Conservation (phyloP, 2,888 invertebrate genomes). For the Eustalomyia histrio region DNA sequence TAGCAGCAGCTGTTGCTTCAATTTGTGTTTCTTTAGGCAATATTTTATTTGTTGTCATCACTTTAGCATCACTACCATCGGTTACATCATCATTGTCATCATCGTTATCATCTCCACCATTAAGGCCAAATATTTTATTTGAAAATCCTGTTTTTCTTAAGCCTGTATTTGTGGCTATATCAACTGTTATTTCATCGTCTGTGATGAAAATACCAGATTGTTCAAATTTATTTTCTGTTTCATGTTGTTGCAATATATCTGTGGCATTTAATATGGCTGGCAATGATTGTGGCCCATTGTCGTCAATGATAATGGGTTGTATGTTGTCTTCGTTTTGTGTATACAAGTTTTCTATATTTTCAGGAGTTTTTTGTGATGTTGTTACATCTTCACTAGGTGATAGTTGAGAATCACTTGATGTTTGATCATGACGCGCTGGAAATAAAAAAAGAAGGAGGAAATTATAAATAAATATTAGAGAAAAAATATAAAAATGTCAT, state of each 20-base stretch:
- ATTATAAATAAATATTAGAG: neutral
- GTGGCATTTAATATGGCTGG: slow-evolving; percentile 70
- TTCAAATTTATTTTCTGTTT: slow-evolving; percentile 74
- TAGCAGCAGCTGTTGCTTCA: neutral
- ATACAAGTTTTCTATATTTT: slow-evolving; percentile 68
- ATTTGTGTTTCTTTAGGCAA: slow-evolving; percentile 13
- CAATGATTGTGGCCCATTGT: slow-evolving; percentile 74
- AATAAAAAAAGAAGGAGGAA: slow-evolving; percentile 11
- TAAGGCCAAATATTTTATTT: slow-evolving; percentile 81
- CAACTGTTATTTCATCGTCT: slow-evolving; percentile 80
- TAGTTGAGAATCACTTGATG: slow-evolving; percentile 78
- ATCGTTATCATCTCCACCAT: slow-evolving; percentile 79
- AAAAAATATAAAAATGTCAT: too few species aligned
- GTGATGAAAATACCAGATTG: slow-evolving; percentile 78
- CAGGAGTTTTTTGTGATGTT: slow-evolving; percentile 71
- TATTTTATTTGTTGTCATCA: slow-evolving; percentile 7
- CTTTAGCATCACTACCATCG: slow-evolving; percentile 34
- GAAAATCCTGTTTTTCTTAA: slow-evolving; percentile 86
- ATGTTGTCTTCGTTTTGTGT: slow-evolving; percentile 62
- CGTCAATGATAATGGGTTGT: slow-evolving; percentile 57
- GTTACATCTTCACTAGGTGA: slow-evolving; percentile 79
- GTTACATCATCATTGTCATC: slow-evolving; percentile 45
- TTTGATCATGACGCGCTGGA: slow-evolving; percentile 84
- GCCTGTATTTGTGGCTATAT: slow-evolving; percentile 85
- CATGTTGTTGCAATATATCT: slow-evolving; percentile 50